Conservation (phyloP, 2,888 invertebrate species). For the Agrenia bidenticulata region DNA sequence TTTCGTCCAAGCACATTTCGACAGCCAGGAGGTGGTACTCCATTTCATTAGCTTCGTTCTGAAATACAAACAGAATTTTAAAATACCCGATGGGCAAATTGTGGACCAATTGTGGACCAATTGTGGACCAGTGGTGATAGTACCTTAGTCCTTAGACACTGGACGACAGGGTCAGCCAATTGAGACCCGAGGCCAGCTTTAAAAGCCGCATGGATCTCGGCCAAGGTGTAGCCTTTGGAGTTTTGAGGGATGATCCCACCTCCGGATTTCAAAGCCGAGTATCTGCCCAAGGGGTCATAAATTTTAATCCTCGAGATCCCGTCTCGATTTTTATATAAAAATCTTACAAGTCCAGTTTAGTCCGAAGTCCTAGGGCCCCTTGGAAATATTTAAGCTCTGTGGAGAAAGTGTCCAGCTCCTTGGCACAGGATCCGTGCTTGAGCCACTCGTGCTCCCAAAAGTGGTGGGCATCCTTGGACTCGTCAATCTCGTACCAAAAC, state of each 20-base stretch:
- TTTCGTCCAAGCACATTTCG: conserved; percentile 43
- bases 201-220: conserved; percentile 34
- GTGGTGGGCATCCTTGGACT: conserved; percentile 35
- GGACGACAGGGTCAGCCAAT: conserved; percentile 39
- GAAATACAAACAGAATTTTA: too few species aligned
- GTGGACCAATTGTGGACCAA: background rate
- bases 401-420: conserved; percentile 28
- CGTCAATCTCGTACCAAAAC: conserved; percentile 51
- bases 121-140: conserved; percentile 5
- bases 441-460: conserved; percentile 52
- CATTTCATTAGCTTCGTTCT: conserved; percentile 18
- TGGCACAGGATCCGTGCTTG: conserved; percentile 50
- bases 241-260: conserved; percentile 30
- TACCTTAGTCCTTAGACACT: conserved; percentile 45
- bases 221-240: conserved; percentile 36
- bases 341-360: conserved; percentile 48
- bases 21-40: conserved; percentile 45
- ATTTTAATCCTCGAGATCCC: background rate
- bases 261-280: conserved; percentile 41
- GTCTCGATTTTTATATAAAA: background rate
- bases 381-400: conserved; percentile 48
- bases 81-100: too few species aligned
- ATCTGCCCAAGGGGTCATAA: conserved; percentile 34
- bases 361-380: conserved; percentile 36
- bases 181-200: conserved; percentile 22